phyloP scores from a whole-genome alignment of 35 echinoderm and acorn worm species.

The Lytechinus pictus region DNA sequence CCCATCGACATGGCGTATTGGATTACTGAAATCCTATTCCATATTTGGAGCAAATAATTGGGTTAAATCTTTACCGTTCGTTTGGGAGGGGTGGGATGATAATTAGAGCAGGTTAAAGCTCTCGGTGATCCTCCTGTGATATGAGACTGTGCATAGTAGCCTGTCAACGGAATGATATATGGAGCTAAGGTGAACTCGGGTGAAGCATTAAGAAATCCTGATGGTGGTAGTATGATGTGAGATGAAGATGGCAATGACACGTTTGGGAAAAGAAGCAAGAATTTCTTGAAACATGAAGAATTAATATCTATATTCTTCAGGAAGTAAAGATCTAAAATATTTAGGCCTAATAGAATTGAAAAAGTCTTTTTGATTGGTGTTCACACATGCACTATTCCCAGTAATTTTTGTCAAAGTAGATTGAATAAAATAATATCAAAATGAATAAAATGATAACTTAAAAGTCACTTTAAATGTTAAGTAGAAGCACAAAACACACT shows the following conservation, averaged over 20 bases:
- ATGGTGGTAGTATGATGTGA: neutral
- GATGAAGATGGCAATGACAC: neutral
- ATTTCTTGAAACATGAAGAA: neutral
- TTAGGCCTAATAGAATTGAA: too few species aligned
- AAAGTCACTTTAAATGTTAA: too few species aligned
- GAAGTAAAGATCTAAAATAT: neutral
- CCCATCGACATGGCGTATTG: neutral
- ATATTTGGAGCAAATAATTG: constrained; percentile 48
- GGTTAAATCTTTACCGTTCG: constrained; percentile 25
- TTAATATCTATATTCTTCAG: neutral
- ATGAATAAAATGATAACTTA: too few species aligned
- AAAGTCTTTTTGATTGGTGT: too few species aligned
- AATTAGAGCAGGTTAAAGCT: constrained; percentile 8
- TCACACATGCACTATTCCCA: too few species aligned
- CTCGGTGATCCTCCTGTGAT: neutral
- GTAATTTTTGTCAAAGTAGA: too few species aligned
- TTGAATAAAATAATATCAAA: too few species aligned
- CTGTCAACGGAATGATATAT: neutral
- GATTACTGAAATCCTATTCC: neutral
- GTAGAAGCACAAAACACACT: too few species aligned
- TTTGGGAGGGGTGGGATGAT: neutral
- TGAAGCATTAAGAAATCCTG: neutral
- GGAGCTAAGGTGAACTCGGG: neutral
- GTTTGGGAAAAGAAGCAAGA: neutral
- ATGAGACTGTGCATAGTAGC: neutral